These are phyloP conservation scores for Aepyceros melampus DNA, from an alignment of 2,113 vertebrate genomes.

Conservation along the genomic window DNA sequence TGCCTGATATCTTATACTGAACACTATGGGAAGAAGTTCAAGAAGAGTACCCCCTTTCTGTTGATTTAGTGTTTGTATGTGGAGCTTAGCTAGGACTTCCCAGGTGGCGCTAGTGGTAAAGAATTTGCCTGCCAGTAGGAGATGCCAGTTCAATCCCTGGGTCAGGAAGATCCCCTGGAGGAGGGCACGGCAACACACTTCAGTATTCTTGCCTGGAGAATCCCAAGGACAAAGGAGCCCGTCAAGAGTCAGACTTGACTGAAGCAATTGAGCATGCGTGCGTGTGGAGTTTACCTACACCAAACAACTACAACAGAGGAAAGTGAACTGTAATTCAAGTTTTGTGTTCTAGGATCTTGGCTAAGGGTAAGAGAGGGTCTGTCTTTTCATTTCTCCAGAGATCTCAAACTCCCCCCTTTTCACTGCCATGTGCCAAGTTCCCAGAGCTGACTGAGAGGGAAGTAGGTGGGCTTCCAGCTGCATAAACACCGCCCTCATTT, in stretches of 20 bases:
- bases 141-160: not conserved
- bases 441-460: not conserved
- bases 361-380: not conserved
- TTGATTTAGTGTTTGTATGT: not conserved
- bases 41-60: not conserved
- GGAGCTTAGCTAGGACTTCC: not conserved
- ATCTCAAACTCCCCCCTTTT: not conserved
- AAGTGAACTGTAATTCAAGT: not conserved
- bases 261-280: rapidly evolving
- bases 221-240: not conserved
- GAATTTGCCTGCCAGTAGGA: not conserved
- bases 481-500: not conserved
- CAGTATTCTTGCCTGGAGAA: not conserved
- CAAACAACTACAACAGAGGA: not conserved
- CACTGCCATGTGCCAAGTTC: not conserved
- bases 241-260: not conserved
- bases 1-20: not conserved
- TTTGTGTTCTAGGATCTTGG: not conserved
- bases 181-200: not conserved
- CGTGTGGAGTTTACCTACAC: not conserved
- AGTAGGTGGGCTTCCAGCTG: not conserved
- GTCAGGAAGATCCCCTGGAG: not conserved
- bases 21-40: not conserved
- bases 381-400: slow-evolving; percentile 4
- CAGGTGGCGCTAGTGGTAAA: not conserved